Evolutionary conservation across 2,888 invertebrate species (phyloP).

Genomic region (Macrosoma leucophasiata): DNA sequence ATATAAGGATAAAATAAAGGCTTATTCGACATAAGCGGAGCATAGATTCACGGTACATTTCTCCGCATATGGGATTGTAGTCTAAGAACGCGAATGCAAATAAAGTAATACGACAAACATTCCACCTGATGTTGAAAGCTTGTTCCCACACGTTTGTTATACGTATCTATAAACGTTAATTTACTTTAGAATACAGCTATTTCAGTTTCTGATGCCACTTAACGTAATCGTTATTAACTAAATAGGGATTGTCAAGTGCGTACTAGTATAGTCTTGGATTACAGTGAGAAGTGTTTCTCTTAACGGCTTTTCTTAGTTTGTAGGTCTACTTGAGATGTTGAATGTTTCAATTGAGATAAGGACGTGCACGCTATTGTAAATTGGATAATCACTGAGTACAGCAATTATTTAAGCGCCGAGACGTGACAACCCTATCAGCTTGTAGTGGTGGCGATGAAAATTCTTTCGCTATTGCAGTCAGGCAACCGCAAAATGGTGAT

Average conservation of each 20-base stretch:
- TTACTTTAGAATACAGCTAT: slow-evolving; percentile 52
- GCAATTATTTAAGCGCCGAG: too few relatives aligned
- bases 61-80: slow-evolving; percentile 38
- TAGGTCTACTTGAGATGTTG: too few relatives aligned
- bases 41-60: slow-evolving; percentile 43
- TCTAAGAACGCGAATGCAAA: slow-evolving; percentile 44
- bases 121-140: slow-evolving; percentile 47
- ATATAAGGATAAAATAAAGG: slow-evolving; percentile 53
- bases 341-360: too few relatives aligned
- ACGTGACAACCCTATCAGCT: too few relatives aligned
- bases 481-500: too few relatives aligned
- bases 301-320: too few relatives aligned
- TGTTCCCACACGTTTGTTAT: slow-evolving; percentile 50
- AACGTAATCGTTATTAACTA: slow-evolving; percentile 43
- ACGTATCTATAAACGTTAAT: slow-evolving; percentile 48
- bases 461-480: too few relatives aligned
- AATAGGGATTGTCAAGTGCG: slow-evolving; percentile 28
- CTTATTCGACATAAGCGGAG: slow-evolving; percentile 49
- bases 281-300: too few relatives aligned
- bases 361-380: too few relatives aligned
- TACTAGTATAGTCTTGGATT: too few relatives aligned
- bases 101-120: slow-evolving; percentile 42
- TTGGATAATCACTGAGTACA: too few relatives aligned
- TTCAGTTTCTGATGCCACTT: slow-evolving; percentile 42
- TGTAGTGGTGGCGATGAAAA: too few relatives aligned